Evolutionary conservation across 2,888 invertebrate species (phyloP), one percentile per base, ranked within the genome.

Genomic region (Heliconius cydno): DNA sequence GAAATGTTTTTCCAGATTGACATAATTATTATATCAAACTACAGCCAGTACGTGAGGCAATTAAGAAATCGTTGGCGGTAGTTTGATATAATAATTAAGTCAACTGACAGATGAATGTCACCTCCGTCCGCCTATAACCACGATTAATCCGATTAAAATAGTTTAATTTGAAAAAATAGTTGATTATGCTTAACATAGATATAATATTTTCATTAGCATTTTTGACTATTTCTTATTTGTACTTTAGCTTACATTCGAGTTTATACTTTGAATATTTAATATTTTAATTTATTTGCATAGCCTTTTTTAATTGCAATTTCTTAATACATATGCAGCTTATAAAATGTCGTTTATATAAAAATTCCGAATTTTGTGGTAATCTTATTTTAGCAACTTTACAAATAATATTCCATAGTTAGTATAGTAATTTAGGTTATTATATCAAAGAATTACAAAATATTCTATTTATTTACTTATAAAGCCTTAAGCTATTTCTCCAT

Each of bases 401-500:
- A 68, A 25, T 41, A 68, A 68, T 68, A 13, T 68, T 41, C 41
- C n/a, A 41, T 68, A 38, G 41, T 34, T 34, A 67, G 34, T 25
- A 71, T 52, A 52, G 28, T 46, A 28, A 25, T 71, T 52, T 10
- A 52, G 22, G 30, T 28, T 22, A n/a, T 46, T 70, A 25, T 46
- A n/a, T 52, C 9, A 25, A 41, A 30, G 46, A 10, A 65, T 41
- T 34, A 52, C 57, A 73, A 34, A 67, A 52, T 52, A 66, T n/a
- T 46, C 34, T 25, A 13, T 25, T 13, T 41, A 65, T 66, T 72
- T 25, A 46, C 66, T 19, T 34, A 66, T 66, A 57, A 66, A 78
- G 77, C 78, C 78, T 76, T 79, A 78, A 76, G 80, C 70, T 76
- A 80, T 80, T 70, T 79, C 70, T 79, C 80, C 76, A 2, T 38